Base-by-base conservation (phyloP, 2,113 vertebrate species). In the Ammospiza caudacuta region DNA sequence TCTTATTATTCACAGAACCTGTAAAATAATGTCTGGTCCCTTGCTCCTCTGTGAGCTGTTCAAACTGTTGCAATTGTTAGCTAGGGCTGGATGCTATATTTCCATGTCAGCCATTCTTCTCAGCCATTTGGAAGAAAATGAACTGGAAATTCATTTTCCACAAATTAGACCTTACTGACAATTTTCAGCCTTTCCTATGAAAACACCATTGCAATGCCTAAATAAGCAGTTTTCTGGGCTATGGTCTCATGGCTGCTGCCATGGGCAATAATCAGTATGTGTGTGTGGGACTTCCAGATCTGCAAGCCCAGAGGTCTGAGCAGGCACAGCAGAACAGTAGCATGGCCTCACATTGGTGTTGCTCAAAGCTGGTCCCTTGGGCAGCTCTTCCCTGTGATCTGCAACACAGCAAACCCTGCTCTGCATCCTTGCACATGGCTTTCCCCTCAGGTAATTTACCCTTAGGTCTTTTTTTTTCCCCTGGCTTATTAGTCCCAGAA, bases 271-370 rank as follows among this genome's bases (percentile, higher is more conserved):
- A 29, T 15, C 54, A 61, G 8, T 33, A 23, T 13, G 28, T 18
- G 5, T 24, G 2, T 4, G 9, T 54, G 44, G 8, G 35, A 63
- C 43, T 79, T 79, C 10, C 58, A 69, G 9, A 22, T 6, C 27
- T 86, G 27, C 37, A n/a, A 27, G 8, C 8, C 12, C 15, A 33
- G 46, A 7, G 21, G 25, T 15, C 46, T 70, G 69, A 49, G 43
- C 29, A 68, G 29, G 15, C 18, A 59, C 35, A 79, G 37, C 2
- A 9, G 21, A 59, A 16, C 10, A 28, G 2, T 5, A 39, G 12
- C 21, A 18, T 0, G 1, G 43, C 44, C 59, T 66, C 31, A 43
- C 3, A 20, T 2, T 9, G 12, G 16, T 0, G 0, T 3, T 67
- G 27, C 35, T 35, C 46, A 35, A 24, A 66, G 22, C 5, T 74